These are phyloP conservation scores for Pantherophis vulpinus DNA, from an alignment of 2,797 vertebrate genomes.

Conservation along the genomic window DNA sequence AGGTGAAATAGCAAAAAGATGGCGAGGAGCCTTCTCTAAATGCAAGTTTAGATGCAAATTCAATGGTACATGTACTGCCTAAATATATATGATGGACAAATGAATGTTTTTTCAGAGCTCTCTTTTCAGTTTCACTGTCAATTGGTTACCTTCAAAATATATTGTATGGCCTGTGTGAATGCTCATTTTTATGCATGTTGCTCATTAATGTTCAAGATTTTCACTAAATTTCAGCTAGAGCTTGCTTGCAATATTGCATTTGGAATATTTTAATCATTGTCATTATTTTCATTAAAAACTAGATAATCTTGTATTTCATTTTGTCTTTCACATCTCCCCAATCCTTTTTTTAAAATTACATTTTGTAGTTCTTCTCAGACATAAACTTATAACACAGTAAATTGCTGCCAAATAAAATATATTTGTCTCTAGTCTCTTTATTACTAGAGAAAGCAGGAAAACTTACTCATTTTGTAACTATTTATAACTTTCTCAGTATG, in stretches of 20 bases:
- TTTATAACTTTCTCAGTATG: conserved; percentile 25
- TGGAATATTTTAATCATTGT: conserved; percentile 38
- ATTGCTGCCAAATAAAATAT: conserved; percentile 36
- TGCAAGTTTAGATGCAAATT: not conserved
- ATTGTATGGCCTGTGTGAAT: too few species aligned
- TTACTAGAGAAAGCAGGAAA: conserved; percentile 11
- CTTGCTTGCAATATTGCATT: conserved; percentile 36
- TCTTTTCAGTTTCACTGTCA: not conserved
- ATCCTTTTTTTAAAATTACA: conserved; percentile 58
- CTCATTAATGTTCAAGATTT: conserved; percentile 8
- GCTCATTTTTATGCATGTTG: not conserved
- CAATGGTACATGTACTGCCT: conserved; percentile 2
- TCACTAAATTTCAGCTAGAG: not conserved
- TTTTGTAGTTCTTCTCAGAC: conserved; percentile 71
- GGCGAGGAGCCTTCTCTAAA: not conserved
- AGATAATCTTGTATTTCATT: conserved; percentile 49
- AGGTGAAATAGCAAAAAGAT: not conserved
- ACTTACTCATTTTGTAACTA: conserved; percentile 8
- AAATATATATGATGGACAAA: not conserved
- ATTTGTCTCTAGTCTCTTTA: conserved; percentile 18
- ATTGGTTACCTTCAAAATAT: not conserved
- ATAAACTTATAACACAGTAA: conserved; percentile 65
- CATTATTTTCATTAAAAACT: conserved; percentile 46
- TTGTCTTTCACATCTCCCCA: conserved; percentile 52
- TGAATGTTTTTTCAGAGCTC: not conserved